Evolutionary conservation across 2,888 invertebrate species (phyloP), one percentile per base, ranked within the genome.

Genomic region (Nomada ruficornis): DNA sequence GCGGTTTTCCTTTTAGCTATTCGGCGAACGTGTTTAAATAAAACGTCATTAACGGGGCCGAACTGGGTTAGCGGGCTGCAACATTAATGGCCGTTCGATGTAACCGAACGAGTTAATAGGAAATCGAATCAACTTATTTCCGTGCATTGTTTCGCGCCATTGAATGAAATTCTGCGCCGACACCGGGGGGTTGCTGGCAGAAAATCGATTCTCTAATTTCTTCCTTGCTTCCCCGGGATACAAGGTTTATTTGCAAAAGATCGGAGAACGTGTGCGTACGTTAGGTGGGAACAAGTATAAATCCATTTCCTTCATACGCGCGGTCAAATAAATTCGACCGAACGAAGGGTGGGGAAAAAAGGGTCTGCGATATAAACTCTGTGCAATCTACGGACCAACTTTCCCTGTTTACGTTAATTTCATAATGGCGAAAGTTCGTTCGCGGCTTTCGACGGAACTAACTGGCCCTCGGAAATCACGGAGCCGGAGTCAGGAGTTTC

Each of bases 41-140:
- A 82, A 82, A 82, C 79, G 75, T 82, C 83, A 84, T 84, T 84
- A 84, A 76, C 83, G 64, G 59, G 62, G 60, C 13, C 36, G 57
- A 84, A 83, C 78, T 82, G 70, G 83, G 83, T 84, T 84, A 84
- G 72, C 83, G 72, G 78, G 71, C 68, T 82, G 69, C 69, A 73
- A 50, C 72, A 82, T 82, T 84, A 84, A 84, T 82, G 83, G 83
- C 83, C 75, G 76, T 84, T 84, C 79, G 78, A 68, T 82, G 83
- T 82, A 78, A 79, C 83, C 76, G 83, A 83, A 84, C 76, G 78
- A 62, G 83, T 76, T 84, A 84, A 83, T 84, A 84, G 82, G 72
- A 76, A 84, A 84, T 82, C 83, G 83, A 84, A 84, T 84, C 83
- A 82, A 82, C 83, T 84, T 84, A 82, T 84, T 82, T 82, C 78